Base-by-base conservation (phyloP, 1,140 invertebrate genomes). In the Tyrophagus putrescentiae region DNA sequence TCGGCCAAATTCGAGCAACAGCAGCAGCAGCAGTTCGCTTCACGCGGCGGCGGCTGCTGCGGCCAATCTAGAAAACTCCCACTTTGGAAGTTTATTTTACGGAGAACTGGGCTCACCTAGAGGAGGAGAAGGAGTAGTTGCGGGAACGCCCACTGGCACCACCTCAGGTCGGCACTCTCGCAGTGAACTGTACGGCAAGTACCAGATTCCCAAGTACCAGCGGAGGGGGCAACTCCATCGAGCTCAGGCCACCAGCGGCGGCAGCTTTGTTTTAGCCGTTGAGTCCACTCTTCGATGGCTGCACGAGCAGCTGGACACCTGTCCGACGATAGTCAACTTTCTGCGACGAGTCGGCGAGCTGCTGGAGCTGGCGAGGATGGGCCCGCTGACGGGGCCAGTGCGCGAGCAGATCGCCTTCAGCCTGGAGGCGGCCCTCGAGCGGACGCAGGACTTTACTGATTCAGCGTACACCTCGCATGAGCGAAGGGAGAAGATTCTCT, bases 381-480 rank as follows among this genome's bases (percentile, higher is more conserved):
- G 79, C 4, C 67, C 76, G 50, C 69, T 77, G 29, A 76, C 82
- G 67, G 77, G 70, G 61, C 77, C 65, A 9, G 78, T 79, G 66
- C 76, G 83, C 61, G 82, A 87, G 65, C 83, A 87, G 27, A 76
- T 98, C 21, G 80, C 82, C 0, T 71, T 79, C 63, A 85, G 88
- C 29, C 78, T 97, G 66, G 90, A 96, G 60, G 82, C 84, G 33
- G 82, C 97, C 21, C 82, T 93, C 31, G 94, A 98, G 73, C 82
- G 90, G 66, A 94, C 89, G 56, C 66, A 72, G 75, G 95, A 98
- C 73, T 98, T 98, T 75, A 98, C 95, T 11, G 94, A 99, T 74
- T 98, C 93, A 59, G 90, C 94, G 57, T 98, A 98, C 73, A 98
- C 94, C 33, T 87, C 82, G 66, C 92, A 98, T 74, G 88, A 96